These are phyloP conservation scores for Ctenoplectra terminalis DNA, from an alignment of 1,140 invertebrate species.

Conservation along the genomic window DNA sequence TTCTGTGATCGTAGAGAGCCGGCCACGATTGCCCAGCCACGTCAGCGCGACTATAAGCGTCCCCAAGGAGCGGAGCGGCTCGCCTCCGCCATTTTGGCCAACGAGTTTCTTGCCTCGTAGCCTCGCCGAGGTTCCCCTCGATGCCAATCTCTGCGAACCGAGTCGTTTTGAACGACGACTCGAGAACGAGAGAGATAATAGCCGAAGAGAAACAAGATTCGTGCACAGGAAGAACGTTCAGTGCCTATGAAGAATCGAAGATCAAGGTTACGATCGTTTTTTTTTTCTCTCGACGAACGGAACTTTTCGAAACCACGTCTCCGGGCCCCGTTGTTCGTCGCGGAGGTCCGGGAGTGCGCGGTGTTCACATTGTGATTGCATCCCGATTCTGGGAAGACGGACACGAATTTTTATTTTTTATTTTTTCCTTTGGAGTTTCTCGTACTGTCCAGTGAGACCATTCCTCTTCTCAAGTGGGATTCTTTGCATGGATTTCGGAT, in stretches of 20 bases:
- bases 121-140: slow-evolving; percentile 16
- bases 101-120: slow-evolving; percentile 50
- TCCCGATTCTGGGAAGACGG: not conserved
- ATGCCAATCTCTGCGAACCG: not conserved
- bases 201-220: not conserved
- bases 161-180: not conserved
- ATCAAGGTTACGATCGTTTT: slow-evolving; percentile 17
- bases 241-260: slow-evolving; percentile 32
- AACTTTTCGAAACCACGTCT: not conserved
- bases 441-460: not conserved
- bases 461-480: not conserved
- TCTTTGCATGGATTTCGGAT: no score
- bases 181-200: not conserved
- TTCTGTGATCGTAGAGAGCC: slow-evolving; percentile 87
- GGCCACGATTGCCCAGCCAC: slow-evolving; percentile 54
- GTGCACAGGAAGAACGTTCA: slow-evolving; percentile 36
- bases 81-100: slow-evolving; percentile 39
- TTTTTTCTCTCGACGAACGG: not conserved
- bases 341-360: not conserved
- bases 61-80: slow-evolving; percentile 16
- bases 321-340: not conserved
- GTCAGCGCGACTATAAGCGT: slow-evolving; percentile 7
- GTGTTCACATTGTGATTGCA: not conserved
- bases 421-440: not conserved
- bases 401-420: not conserved